phyloP scores from a whole-genome alignment of 2,797 vertebrate genomes.

The Spatula clypeata region DNA sequence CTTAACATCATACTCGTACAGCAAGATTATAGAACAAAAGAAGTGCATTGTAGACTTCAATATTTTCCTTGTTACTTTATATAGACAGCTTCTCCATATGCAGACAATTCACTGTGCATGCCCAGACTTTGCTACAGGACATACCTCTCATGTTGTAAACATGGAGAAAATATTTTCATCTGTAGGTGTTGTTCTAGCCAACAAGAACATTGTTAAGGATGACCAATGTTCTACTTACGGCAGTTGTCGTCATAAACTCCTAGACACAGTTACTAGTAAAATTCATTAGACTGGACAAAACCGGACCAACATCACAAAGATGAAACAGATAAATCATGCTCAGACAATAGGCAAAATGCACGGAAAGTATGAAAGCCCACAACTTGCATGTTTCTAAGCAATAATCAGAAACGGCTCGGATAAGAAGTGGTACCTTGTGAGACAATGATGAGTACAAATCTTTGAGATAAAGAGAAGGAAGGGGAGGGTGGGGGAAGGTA shows the following conservation, averaged over 20 bases:
- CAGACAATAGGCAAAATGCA: not conserved
- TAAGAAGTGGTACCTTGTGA: not conserved
- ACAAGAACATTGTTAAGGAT: not conserved
- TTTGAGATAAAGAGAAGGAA: slow-evolving; percentile 23
- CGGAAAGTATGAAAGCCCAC: not conserved
- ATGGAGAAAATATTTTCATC: not conserved
- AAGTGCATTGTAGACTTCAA: not conserved
- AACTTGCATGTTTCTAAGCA: not conserved
- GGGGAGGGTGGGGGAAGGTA: not conserved
- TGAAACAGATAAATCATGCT: not conserved
- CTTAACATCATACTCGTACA: not conserved
- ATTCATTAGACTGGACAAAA: not conserved
- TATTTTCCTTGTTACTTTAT: not conserved
- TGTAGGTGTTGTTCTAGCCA: not conserved
- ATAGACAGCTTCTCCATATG: not conserved
- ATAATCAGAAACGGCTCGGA: not conserved
- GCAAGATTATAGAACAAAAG: not conserved
- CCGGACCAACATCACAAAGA: slow-evolving; percentile 6
- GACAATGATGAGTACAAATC: not conserved
- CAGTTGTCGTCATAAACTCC: not conserved
- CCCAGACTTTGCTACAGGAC: not conserved
- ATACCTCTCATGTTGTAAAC: not conserved
- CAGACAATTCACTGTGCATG: not conserved
- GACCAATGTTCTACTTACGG: not conserved
- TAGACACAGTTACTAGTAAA: not conserved